phyloP scores from a whole-genome alignment of 2,888 invertebrate genomes.

The Papilio elwesi region DNA sequence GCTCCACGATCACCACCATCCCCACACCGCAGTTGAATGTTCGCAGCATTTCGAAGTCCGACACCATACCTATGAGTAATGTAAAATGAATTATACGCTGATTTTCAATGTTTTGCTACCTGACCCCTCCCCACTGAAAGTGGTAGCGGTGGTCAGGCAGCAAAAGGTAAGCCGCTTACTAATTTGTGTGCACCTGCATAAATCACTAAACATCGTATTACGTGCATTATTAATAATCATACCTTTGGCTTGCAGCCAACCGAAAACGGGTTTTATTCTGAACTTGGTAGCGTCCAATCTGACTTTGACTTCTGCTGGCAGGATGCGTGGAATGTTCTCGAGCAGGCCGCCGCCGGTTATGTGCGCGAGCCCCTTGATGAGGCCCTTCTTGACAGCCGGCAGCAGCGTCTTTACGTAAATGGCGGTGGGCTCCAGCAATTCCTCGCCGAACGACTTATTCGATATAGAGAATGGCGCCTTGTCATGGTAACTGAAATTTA shows the following conservation, averaged over 20 bases:
- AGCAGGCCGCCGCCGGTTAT: slow-evolving; percentile 96
- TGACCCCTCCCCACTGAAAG: no score
- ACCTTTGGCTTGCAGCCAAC: slow-evolving; percentile 93
- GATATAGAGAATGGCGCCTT: slow-evolving; percentile 71
- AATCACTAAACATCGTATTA: no score
- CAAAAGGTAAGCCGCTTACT: no score
- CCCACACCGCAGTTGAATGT: slow-evolving; percentile 99
- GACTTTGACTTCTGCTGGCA: slow-evolving; percentile 88
- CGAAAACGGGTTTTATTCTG: slow-evolving; percentile 91
- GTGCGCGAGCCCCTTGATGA: slow-evolving; percentile 95
- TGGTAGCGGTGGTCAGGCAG: no score
- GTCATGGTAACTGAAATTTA: slow-evolving; percentile 62
- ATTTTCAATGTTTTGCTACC: no score
- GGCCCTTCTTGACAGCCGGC: slow-evolving; percentile 87
- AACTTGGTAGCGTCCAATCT: slow-evolving; percentile 89
- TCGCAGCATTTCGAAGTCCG: slow-evolving; percentile 91
- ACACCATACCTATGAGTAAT: slow-evolving; percentile 85
- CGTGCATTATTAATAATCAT: slow-evolving; percentile 15
- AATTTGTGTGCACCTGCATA: no score
- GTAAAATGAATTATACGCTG: not conserved
- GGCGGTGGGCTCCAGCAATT: slow-evolving; percentile 92
- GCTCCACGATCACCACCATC: slow-evolving; percentile 90
- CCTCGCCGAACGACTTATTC: slow-evolving; percentile 86
- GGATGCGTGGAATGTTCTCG: slow-evolving; percentile 94
- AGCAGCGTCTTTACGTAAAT: slow-evolving; percentile 92